Percentiles rank a stretch among this genome's conserved stretches.
Evolutionary conservation across 2,888 invertebrate species (phyloP).

Genomic region (Hermodice carunculata): DNA sequence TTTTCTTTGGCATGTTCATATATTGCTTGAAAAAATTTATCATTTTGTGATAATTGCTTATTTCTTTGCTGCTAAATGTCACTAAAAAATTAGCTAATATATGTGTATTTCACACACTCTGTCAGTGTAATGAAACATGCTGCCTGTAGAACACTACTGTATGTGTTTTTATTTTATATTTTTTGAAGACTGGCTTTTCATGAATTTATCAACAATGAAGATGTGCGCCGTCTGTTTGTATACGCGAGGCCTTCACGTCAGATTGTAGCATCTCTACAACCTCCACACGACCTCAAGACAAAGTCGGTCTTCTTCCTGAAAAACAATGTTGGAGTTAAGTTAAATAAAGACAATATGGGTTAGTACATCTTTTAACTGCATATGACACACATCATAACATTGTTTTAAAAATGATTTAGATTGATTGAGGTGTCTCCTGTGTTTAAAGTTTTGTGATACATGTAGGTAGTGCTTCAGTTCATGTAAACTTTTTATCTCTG

Average conservation of each 20-base stretch:
- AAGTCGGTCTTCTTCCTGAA: conserved; percentile 68
- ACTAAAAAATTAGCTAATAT: no score
- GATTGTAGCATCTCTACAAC: conserved; percentile 60
- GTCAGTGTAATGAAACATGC: no score
- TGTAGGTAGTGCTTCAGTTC: no score
- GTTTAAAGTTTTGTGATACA: no score
- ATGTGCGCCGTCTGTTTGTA: conserved; percentile 64
- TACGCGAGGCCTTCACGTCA: conserved; percentile 55
- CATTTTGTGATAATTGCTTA: neutral
- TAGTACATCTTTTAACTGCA: no score
- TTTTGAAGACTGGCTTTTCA: conserved; percentile 64
- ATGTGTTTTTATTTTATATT: neutral
- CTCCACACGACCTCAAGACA: conserved; percentile 60
- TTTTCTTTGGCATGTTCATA: neutral
- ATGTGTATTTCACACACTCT: no score
- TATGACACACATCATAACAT: no score
- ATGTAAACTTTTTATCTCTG: no score
- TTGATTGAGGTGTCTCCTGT: no score
- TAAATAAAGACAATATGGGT: conserved; percentile 68
- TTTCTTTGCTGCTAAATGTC: neutral
- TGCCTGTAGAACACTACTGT: no score
- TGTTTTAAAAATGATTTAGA: no score
- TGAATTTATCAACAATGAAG: conserved; percentile 69
- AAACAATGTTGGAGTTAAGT: conserved; percentile 63
- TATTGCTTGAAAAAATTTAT: neutral